phyloP scores from a whole-genome alignment of 1,140 invertebrate species.

The Mycetomoellerius zeteki region DNA sequence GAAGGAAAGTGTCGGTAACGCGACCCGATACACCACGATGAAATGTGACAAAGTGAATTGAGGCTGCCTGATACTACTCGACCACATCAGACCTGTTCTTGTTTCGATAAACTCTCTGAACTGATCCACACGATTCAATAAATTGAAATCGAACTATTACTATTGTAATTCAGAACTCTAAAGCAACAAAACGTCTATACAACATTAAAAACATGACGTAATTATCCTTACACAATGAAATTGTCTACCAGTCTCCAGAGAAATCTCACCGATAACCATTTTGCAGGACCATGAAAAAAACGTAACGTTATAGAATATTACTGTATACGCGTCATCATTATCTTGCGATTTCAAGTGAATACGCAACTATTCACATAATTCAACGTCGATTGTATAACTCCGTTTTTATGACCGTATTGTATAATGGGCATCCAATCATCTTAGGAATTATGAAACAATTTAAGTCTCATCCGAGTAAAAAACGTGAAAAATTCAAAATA shows the following conservation, averaged over 20 bases:
- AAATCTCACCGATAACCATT: background rate
- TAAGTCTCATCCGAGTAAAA: background rate
- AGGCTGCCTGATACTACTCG: background rate
- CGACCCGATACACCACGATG: background rate
- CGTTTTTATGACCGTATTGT: slow-evolving; percentile 18
- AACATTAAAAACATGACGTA: too few relatives aligned
- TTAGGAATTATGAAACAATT: slow-evolving; percentile 11
- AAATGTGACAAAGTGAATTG: slow-evolving; percentile 10
- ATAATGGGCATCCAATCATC: slow-evolving; percentile 34
- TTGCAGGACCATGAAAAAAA: background rate
- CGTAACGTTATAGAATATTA: background rate
- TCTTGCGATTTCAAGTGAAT: slow-evolving; percentile 5
- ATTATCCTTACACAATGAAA: background rate
- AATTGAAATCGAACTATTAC: too few relatives aligned
- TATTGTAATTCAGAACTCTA: too few relatives aligned
- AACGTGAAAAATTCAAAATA: background rate
- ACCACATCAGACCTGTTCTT: background rate
- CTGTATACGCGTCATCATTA: slow-evolving; percentile 27
- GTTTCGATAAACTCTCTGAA: too few relatives aligned
- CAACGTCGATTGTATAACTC: slow-evolving; percentile 36
- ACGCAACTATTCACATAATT: slow-evolving; percentile 20
- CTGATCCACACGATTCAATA: too few relatives aligned
- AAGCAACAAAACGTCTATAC: too few relatives aligned
- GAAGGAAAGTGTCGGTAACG: slow-evolving; percentile 12
- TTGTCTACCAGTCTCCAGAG: background rate